Evolutionary conservation across 2,113 vertebrate species (phyloP).

Genomic region (Oreochromis aureus): DNA sequence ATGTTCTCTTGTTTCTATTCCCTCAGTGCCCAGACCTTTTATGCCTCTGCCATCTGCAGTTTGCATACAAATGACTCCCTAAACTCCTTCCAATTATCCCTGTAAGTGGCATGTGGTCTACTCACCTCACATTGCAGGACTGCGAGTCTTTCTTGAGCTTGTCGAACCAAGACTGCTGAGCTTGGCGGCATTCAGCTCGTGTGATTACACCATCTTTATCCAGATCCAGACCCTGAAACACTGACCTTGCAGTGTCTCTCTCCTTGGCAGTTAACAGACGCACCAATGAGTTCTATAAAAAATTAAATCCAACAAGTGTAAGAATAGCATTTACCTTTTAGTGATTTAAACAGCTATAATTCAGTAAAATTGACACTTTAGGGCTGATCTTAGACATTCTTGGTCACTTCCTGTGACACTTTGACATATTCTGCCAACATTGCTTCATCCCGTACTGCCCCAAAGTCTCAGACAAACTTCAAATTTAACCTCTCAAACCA

Average conservation of each 20-base stretch:
- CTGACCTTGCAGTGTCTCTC: slow-evolving; percentile 73
- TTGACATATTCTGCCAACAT: background rate
- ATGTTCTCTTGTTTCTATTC: background rate
- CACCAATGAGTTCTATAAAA: slow-evolving; percentile 82
- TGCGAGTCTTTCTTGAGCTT: slow-evolving; percentile 79
- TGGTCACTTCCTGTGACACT: background rate
- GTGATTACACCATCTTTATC: slow-evolving; percentile 75
- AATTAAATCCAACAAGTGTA: background rate
- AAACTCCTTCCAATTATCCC: background rate
- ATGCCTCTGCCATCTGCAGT: background rate
- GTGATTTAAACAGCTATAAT: background rate
- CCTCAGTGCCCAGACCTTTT: background rate
- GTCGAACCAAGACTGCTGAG: slow-evolving; percentile 85
- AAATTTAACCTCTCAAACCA: background rate
- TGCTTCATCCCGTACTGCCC: background rate
- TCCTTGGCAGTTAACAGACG: slow-evolving; percentile 87
- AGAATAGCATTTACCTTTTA: background rate
- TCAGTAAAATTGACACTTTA: background rate
- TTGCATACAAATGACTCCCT: slow-evolving; percentile 1
- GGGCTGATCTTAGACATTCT: background rate
- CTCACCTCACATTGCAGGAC: slow-evolving; percentile 89
- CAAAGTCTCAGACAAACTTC: background rate
- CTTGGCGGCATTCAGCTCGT: slow-evolving; percentile 74
- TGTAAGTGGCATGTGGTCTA: background rate
- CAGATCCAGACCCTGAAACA: slow-evolving; percentile 78